These are phyloP conservation scores for Hylomyscus alleni DNA, from an alignment of 2,797 vertebrate species.

Conservation along the genomic window DNA sequence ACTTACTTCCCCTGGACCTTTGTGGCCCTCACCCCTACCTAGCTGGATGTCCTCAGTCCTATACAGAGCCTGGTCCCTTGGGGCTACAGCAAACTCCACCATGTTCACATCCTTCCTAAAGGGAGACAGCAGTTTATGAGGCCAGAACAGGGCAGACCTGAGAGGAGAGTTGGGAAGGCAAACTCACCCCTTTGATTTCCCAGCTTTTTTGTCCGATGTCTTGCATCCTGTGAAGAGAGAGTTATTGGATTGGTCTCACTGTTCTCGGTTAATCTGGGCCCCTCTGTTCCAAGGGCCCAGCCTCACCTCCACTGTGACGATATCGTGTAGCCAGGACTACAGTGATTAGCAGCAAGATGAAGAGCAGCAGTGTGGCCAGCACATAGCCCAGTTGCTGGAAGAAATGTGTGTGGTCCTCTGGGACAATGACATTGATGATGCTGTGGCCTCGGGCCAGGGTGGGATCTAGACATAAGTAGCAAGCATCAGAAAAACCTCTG, in stretches of 20 bases:
- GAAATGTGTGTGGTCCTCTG: slow-evolving; percentile 93
- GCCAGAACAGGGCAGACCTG: rapidly evolving
- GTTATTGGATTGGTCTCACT: background rate
- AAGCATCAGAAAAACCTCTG: background rate
- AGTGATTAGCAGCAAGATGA: slow-evolving; percentile 92
- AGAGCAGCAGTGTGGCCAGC: slow-evolving; percentile 94
- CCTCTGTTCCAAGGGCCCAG: rapidly evolving
- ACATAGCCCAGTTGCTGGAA: slow-evolving; percentile 96
- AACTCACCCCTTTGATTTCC: slow-evolving; percentile 91
- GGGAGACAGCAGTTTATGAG: background rate
- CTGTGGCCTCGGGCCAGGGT: slow-evolving; percentile 89
- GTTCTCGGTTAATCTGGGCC: background rate
- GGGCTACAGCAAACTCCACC: slow-evolving; percentile 90
- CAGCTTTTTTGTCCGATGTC: slow-evolving; percentile 89
- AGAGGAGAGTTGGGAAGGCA: background rate
- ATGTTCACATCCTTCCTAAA: slow-evolving; percentile 90
- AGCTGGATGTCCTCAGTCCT: slow-evolving; percentile 93
- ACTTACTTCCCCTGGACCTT: background rate
- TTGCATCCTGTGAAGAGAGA: slow-evolving; percentile 89
- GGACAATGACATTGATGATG: slow-evolving; percentile 96
- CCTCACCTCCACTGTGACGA: slow-evolving; percentile 93
- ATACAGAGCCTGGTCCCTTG: slow-evolving; percentile 90
- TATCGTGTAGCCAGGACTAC: slow-evolving; percentile 91
- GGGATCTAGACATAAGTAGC: slow-evolving; percentile 87
- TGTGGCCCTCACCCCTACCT: slow-evolving; percentile 88